phyloP scores from a whole-genome alignment of 2,888 invertebrate genomes.

The Campoplex capitator region DNA sequence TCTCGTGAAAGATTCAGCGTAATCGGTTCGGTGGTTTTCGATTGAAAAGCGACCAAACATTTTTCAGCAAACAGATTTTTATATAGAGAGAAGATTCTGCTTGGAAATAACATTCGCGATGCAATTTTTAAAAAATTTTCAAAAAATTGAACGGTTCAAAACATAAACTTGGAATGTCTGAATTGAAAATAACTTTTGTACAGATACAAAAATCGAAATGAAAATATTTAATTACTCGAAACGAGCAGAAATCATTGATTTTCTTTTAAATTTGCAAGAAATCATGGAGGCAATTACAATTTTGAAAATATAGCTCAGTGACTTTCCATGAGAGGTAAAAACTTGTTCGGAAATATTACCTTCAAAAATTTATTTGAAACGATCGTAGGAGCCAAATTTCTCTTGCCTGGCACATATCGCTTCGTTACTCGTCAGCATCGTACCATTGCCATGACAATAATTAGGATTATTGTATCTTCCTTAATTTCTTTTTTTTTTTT shows the following conservation, averaged over 20 bases:
- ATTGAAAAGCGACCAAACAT: too few species aligned
- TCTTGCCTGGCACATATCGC: constrained; percentile 74
- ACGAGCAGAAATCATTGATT: not conserved
- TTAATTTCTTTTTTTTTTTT: not conserved
- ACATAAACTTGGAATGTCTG: not conserved
- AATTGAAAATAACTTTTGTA: constrained; percentile 17
- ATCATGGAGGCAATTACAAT: not conserved
- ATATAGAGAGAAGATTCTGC: not conserved
- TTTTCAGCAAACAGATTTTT: too few species aligned
- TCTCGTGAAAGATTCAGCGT: too few species aligned
- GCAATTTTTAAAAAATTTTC: not conserved
- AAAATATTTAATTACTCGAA: not conserved
- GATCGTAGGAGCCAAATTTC: constrained; percentile 66
- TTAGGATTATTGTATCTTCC: constrained; percentile 76
- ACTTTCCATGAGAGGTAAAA: not conserved
- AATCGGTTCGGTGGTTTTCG: too few species aligned
- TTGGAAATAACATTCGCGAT: not conserved
- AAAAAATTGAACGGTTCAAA: not conserved
- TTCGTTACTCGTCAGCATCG: constrained; percentile 77
- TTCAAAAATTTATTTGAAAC: constrained; percentile 22
- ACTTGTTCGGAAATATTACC: not conserved
- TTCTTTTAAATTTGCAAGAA: not conserved
- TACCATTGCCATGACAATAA: constrained; percentile 83
- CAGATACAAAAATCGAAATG: not conserved
- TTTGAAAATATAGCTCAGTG: not conserved